Evolutionary conservation across 2,113 vertebrate species (phyloP).

Genomic region (Acrocephalus arundinaceus): DNA sequence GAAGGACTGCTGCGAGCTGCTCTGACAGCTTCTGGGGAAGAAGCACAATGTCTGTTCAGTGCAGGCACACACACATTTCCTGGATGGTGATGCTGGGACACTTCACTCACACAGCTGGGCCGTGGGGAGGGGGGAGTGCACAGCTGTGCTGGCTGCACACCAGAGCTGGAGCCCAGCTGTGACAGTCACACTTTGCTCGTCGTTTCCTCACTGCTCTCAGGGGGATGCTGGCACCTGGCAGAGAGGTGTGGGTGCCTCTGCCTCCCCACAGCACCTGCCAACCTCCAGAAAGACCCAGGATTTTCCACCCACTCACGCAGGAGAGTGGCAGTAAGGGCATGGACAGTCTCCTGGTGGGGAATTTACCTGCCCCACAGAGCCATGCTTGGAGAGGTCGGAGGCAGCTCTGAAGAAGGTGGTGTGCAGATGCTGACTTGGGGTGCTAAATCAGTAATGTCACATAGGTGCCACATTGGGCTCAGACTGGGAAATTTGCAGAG

Average conservation of each 20-base stretch:
- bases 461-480: fast-evolving
- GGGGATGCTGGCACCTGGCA: neutral
- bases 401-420: neutral
- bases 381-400: neutral
- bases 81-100: fast-evolving
- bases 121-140: neutral
- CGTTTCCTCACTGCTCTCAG: neutral
- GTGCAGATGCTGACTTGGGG: fast-evolving
- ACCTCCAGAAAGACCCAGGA: neutral
- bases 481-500: neutral
- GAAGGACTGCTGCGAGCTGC: neutral
- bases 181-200: neutral
- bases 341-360: fast-evolving
- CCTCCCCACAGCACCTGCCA: neutral
- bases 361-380: fast-evolving
- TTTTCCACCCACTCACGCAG: fast-evolving
- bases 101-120: neutral
- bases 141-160: neutral
- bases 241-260: fast-evolving
- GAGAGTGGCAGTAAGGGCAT: fast-evolving
- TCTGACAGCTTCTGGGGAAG: neutral
- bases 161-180: fast-evolving
- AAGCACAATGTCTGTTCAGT: fast-evolving
- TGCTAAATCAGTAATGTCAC: fast-evolving
- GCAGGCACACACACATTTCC: fast-evolving